A percentile compares a stretch with the other conserved stretches of the same genome.
phyloP scores from a whole-genome alignment of 2,797 vertebrate genomes.

The Epinephelus coioides region DNA sequence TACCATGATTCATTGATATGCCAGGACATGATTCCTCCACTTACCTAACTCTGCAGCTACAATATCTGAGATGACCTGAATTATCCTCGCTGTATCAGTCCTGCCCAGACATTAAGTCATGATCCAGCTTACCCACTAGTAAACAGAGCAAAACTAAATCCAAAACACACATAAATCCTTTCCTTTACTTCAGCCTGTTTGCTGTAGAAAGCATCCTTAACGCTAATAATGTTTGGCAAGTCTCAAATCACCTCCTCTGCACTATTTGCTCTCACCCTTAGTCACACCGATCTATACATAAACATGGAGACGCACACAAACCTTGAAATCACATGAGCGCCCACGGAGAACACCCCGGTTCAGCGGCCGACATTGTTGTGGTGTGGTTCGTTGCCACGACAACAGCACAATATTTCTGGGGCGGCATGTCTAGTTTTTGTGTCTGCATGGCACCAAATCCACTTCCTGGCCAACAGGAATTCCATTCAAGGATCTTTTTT shows the following conservation, averaged over 20 bases:
- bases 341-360: conserved; percentile 34
- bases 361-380: conserved; percentile 66
- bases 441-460: conserved; percentile 65
- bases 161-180: conserved; percentile 29
- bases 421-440: conserved; percentile 61
- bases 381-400: conserved; percentile 56
- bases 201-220: not conserved
- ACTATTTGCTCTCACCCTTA: not conserved
- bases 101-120: conserved; percentile 20
- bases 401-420: conserved; percentile 71
- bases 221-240: not conserved
- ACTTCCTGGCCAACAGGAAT: conserved; percentile 58
- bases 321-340: conserved; percentile 39
- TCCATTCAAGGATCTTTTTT: conserved; percentile 36
- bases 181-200: conserved; percentile 19
- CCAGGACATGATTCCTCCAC: conserved; percentile 4
- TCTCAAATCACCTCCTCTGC: conserved; percentile 24
- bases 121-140: not conserved
- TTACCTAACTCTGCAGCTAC: not conserved
- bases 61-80: conserved; percentile 20
- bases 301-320: conserved; percentile 31
- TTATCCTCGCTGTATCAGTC: not conserved
- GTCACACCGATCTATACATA: conserved; percentile 28
- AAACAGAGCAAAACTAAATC: conserved; percentile 18
- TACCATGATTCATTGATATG: not conserved